These are phyloP conservation scores for Phataginus tetradactyla DNA, from an alignment of 2,797 vertebrate genomes.

Conservation along the genomic window DNA sequence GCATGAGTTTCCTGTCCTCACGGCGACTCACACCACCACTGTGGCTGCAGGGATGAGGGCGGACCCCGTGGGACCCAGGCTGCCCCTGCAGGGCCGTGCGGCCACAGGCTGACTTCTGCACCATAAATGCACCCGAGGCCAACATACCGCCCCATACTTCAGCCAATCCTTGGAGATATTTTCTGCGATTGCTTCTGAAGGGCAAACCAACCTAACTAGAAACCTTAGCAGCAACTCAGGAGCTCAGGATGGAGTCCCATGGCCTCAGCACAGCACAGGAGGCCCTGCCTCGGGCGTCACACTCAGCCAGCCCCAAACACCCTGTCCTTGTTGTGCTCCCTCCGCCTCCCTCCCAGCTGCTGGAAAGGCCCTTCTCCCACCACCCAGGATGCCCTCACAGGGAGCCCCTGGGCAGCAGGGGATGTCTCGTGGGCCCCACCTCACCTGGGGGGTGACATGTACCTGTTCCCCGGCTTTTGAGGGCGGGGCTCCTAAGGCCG, in stretches of 20 bases:
- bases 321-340: no score
- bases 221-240: neutral
- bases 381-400: neutral
- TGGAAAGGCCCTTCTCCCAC: neutral
- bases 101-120: neutral
- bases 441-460: fast-evolving
- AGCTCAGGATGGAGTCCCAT: neutral
- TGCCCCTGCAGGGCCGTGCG: neutral
- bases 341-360: no score
- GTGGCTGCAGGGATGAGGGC: no score
- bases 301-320: no score
- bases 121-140: neutral
- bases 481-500: neutral
- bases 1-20: no score
- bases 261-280: neutral
- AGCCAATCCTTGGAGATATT: neutral
- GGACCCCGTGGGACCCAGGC: neutral
- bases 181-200: neutral
- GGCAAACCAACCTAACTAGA: neutral
- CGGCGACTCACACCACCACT: no score
- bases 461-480: neutral
- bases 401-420: neutral
- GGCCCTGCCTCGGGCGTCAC: neutral
- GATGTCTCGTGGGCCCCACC: no score
- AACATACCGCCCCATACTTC: neutral